phyloP scores from a whole-genome alignment of 2,113 vertebrate species.

The Macquaria ambigua region DNA sequence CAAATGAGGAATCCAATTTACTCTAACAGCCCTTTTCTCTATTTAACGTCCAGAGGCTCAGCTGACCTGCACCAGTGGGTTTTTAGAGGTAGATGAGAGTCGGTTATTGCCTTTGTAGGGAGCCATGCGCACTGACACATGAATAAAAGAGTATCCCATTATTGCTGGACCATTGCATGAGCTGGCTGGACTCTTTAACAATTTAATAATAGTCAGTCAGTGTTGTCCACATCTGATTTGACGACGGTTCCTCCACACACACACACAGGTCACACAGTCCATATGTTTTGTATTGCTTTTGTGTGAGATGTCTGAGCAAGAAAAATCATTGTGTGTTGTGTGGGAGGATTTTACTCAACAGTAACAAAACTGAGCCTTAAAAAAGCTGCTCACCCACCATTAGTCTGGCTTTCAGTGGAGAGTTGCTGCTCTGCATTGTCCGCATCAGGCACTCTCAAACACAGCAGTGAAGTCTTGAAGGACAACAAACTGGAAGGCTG shows the following conservation, averaged over 20 bases:
- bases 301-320: slow-evolving; percentile 40
- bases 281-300: slow-evolving; percentile 47
- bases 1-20: slow-evolving; percentile 40
- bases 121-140: slow-evolving; percentile 12
- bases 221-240: slow-evolving; percentile 27
- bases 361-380: slow-evolving; percentile 24
- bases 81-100: slow-evolving; percentile 26
- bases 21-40: slow-evolving; percentile 32
- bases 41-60: slow-evolving; percentile 14
- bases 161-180: slow-evolving; percentile 1
- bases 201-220: slow-evolving; percentile 12
- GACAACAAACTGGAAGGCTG: not conserved
- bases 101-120: not conserved
- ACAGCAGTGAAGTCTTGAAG: not conserved
- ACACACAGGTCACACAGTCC: slow-evolving; percentile 18
- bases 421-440: slow-evolving; percentile 26
- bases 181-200: slow-evolving; percentile 25
- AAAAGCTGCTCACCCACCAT: slow-evolving; percentile 52
- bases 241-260: slow-evolving; percentile 11
- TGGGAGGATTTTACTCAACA: slow-evolving; percentile 56
- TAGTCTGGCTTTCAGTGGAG: slow-evolving; percentile 44
- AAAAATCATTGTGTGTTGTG: slow-evolving; percentile 48
- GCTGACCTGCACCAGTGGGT: slow-evolving; percentile 23
- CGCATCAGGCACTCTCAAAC: slow-evolving; percentile 7
- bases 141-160: slow-evolving; percentile 32